These are phyloP conservation scores for Pithys albifrons DNA, from an alignment of 2,113 vertebrate genomes.

Conservation along the genomic window DNA sequence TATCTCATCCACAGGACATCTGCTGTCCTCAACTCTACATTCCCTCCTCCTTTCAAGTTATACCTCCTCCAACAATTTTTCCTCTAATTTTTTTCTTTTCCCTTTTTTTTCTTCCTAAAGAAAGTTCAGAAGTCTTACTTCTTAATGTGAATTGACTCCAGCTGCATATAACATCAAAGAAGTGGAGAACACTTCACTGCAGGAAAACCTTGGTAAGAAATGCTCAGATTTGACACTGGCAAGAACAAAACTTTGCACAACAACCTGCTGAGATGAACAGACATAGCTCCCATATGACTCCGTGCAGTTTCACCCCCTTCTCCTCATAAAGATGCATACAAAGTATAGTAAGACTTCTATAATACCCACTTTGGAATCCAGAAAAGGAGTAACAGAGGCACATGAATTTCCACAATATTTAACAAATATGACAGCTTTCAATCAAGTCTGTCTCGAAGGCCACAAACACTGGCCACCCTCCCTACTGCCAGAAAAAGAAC, in stretches of 20 bases:
- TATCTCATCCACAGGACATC: neutral
- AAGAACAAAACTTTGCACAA: neutral
- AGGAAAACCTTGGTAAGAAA: neutral
- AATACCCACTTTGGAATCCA: neutral
- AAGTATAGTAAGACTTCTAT: neutral
- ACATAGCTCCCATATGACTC: neutral
- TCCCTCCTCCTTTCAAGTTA: neutral
- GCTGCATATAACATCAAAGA: constrained; percentile 11
- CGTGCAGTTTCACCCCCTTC: neutral
- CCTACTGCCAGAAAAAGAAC: neutral
- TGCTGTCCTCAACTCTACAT: neutral
- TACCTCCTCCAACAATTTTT: neutral
- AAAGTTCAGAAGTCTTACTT: neutral
- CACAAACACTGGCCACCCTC: neutral
- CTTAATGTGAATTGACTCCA: neutral
- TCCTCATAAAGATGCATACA: neutral
- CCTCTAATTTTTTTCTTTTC: too few species aligned
- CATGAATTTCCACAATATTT: neutral
- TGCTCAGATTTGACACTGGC: neutral
- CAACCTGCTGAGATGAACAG: neutral
- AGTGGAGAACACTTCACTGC: neutral
- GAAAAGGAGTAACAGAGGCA: neutral
- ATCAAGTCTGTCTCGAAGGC: neutral
- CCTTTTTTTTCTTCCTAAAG: neutral
- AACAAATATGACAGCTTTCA: neutral